Evolutionary conservation across 2,797 vertebrate species (phyloP).

Genomic region (Cryptoprocta ferox): DNA sequence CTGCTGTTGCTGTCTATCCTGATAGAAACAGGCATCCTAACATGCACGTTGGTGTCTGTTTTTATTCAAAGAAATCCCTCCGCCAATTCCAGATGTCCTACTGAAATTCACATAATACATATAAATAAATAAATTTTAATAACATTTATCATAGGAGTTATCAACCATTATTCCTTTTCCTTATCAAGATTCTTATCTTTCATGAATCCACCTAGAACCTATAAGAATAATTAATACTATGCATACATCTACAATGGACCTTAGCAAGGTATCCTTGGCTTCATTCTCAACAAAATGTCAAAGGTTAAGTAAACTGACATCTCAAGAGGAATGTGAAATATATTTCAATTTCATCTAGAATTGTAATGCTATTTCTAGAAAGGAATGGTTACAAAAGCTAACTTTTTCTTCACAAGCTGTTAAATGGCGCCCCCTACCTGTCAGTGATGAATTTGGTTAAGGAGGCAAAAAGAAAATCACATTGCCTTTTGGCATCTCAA

Average conservation of each 20-base stretch:
- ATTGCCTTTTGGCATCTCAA: neutral
- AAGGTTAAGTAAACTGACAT: constrained; percentile 28
- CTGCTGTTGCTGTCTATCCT: neutral
- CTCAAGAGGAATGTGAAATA: neutral
- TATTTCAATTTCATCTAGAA: constrained; percentile 39
- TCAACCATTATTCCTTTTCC: neutral
- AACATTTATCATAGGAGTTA: neutral
- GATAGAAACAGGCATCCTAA: neutral
- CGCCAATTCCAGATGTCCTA: neutral
- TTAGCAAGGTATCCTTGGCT: neutral
- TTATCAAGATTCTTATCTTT: constrained; percentile 18
- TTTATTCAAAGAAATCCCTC: neutral
- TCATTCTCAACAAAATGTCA: constrained; percentile 11
- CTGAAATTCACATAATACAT: neutral
- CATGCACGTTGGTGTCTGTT: neutral
- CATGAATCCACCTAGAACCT: neutral
- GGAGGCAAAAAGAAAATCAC: neutral
- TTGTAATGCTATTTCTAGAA: neutral
- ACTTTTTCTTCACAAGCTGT: constrained; percentile 84
- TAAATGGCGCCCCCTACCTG: constrained; percentile 93
- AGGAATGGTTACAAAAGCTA: neutral
- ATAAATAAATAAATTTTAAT: neutral
- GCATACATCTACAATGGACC: neutral
- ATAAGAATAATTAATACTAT: neutral
- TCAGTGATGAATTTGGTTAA: constrained; percentile 28